phyloP scores from a whole-genome alignment of 2,113 vertebrate species.

The Barbus barbus region DNA sequence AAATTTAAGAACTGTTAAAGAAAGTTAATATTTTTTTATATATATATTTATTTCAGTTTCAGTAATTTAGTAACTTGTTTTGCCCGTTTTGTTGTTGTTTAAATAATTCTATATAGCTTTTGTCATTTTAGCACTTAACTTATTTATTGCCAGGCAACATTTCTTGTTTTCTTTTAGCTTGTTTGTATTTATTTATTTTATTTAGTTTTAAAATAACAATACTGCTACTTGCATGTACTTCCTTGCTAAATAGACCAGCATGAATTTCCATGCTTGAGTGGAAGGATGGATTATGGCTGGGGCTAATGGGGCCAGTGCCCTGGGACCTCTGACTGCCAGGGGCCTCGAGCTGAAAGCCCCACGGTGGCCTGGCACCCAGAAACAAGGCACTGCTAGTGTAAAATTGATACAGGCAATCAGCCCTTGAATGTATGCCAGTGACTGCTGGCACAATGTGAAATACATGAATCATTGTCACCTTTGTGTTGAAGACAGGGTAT shows the following conservation, averaged over 20 bases:
- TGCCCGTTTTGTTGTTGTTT: too few species aligned
- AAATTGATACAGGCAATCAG: slow-evolving; percentile 11
- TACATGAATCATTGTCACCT: background rate
- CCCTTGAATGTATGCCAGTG: background rate
- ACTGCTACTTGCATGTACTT: background rate
- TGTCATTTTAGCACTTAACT: too few species aligned
- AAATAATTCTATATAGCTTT: too few species aligned
- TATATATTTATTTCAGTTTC: too few species aligned
- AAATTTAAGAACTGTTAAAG: too few species aligned
- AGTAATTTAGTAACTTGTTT: too few species aligned
- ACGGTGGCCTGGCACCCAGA: background rate
- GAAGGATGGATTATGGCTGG: background rate
- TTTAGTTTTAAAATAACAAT: too few species aligned
- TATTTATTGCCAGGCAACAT: too few species aligned
- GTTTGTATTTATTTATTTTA: too few species aligned
- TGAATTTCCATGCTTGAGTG: background rate
- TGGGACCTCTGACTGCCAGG: slow-evolving; percentile 9
- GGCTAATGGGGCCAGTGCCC: background rate
- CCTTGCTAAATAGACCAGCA: background rate
- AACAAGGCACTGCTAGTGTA: background rate
- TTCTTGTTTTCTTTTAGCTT: too few species aligned
- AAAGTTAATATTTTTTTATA: too few species aligned
- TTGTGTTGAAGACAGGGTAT: background rate
- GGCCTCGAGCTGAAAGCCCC: background rate
- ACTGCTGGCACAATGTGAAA: background rate